A percentile compares a stretch with the other conserved stretches of the same genome.
These are phyloP conservation scores for Eledone cirrhosa DNA, from an alignment of 2,888 invertebrate species.

Conservation along the genomic window DNA sequence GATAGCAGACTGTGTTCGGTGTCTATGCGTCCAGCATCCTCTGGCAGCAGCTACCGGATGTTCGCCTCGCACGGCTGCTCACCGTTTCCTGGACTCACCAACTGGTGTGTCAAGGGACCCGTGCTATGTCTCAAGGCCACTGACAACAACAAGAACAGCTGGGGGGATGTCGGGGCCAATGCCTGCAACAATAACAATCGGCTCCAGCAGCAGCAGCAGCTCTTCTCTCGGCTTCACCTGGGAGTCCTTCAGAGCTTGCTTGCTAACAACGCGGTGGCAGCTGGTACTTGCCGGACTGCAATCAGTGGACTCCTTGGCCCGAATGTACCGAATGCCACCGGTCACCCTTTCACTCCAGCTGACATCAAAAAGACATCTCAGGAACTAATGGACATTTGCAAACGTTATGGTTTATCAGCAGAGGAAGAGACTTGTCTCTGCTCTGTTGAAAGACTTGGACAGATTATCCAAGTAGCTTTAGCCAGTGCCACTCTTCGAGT, in stretches of 20 bases:
- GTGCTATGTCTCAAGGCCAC: slow-evolving; percentile 37
- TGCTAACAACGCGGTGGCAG: slow-evolving; percentile 36
- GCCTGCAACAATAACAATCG: not conserved
- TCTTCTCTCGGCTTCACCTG: slow-evolving; percentile 50
- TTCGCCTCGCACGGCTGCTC: slow-evolving; percentile 34
- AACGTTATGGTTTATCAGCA: slow-evolving; percentile 33
- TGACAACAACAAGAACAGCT: slow-evolving; percentile 24
- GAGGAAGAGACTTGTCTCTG: slow-evolving; percentile 69
- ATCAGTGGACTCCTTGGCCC: slow-evolving; percentile 15
- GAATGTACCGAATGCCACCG: slow-evolving; percentile 21
- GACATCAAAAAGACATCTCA: slow-evolving; percentile 44
- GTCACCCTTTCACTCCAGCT: slow-evolving; percentile 45
- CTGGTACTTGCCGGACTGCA: slow-evolving; percentile 25
- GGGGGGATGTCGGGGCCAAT: not conserved
- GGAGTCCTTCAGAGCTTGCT: slow-evolving; percentile 52
- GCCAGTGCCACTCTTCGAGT: slow-evolving; percentile 83
- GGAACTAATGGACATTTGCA: slow-evolving; percentile 37
- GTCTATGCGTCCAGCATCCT: slow-evolving; percentile 56
- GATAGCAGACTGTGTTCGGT: slow-evolving; percentile 57
- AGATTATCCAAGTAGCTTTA: slow-evolving; percentile 83
- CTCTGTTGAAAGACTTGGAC: slow-evolving; percentile 81
- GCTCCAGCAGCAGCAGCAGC: not conserved
- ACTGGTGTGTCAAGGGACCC: slow-evolving; percentile 59
- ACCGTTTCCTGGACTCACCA: slow-evolving; percentile 56
- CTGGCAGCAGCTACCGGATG: slow-evolving; percentile 46